These are phyloP conservation scores for Elephantulus edwardii DNA, from an alignment of 2,113 vertebrate genomes.

Conservation along the genomic window DNA sequence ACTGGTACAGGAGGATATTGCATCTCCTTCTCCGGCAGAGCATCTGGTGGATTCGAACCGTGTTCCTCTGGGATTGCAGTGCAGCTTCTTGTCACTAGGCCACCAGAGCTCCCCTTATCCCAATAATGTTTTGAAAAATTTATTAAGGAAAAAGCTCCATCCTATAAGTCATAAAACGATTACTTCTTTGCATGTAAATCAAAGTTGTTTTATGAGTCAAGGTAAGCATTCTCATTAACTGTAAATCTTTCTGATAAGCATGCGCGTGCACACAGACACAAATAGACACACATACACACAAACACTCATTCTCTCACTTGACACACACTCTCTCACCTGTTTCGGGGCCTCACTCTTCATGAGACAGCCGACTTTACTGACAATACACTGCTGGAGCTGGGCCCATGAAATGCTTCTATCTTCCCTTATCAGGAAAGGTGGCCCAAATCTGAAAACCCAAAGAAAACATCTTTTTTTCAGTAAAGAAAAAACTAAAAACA, in stretches of 20 bases:
- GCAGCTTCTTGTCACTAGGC: no score
- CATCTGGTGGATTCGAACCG: no score
- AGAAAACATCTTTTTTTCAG: not conserved
- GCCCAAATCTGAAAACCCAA: constrained; percentile 89
- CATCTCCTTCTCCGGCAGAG: no score
- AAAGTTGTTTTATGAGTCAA: not conserved
- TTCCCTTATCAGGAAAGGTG: constrained; percentile 90
- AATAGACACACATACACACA: not conserved
- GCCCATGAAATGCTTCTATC: constrained; percentile 91
- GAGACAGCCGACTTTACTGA: constrained; percentile 89
- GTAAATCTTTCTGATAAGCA: not conserved
- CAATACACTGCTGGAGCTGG: constrained; percentile 91
- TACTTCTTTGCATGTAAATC: not conserved
- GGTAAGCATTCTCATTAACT: not conserved
- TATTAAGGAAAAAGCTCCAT: not conserved
- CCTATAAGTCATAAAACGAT: no score
- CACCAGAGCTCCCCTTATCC: no score
- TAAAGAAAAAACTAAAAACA: not conserved
- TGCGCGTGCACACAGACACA: not conserved
- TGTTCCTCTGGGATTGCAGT: no score
- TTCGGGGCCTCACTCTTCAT: constrained; percentile 86
- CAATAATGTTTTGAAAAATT: not conserved
- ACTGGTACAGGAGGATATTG: no score
- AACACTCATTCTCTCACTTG: constrained; percentile 83
- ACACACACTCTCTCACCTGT: constrained; percentile 83